Evolutionary conservation across 2,113 vertebrate species (phyloP), one percentile per base, ranked within the genome.

Genomic region (Limanda limanda): DNA sequence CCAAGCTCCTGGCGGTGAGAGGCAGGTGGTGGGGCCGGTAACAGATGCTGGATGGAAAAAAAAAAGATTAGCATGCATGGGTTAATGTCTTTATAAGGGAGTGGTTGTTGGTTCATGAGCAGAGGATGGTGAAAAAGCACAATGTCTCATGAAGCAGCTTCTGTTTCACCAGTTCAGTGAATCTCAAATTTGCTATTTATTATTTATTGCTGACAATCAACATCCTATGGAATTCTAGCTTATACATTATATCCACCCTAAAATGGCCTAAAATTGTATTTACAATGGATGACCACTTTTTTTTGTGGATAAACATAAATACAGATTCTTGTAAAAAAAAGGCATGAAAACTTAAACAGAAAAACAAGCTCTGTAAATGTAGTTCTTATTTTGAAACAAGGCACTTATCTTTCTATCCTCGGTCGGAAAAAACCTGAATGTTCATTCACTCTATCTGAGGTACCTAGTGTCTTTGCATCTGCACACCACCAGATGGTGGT

Each of bases 1-100:
- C 98, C 85, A 95, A 94, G 83, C 96, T 99, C 80, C 95, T 99
- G 91, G 97, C 98, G 98, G 98, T 99, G 97, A 99, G 98, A 95
- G 57, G 47, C 37, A 20, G 61, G 72, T 52, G 45, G 24, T 35
- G 5, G 76, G 55, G 23, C 57, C 40, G 61, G 42, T 48, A 71
- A n/a, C 24, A n/a, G 21, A 45, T 12, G 2, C 23, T 63, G 60
- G 40, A 61, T 68, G 5, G 40, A 47, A 45, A 27, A 61, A 67
- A 52, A 56, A 23, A 56, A 3, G n/a, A 42, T 10, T 8, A 54
- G 35, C 61, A 64, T 65, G 55, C 20, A 23, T 8, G 59, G 48
- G 54, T 35, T 17, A 17, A 56, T n/a, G 2, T 35, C 27, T 21
- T 74, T 45, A 58, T 20, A 25, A 48, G 25, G 25, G 31, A 37